phyloP scores from a whole-genome alignment of 2,888 invertebrate genomes.

The Harpagoxenus sublaevis region DNA sequence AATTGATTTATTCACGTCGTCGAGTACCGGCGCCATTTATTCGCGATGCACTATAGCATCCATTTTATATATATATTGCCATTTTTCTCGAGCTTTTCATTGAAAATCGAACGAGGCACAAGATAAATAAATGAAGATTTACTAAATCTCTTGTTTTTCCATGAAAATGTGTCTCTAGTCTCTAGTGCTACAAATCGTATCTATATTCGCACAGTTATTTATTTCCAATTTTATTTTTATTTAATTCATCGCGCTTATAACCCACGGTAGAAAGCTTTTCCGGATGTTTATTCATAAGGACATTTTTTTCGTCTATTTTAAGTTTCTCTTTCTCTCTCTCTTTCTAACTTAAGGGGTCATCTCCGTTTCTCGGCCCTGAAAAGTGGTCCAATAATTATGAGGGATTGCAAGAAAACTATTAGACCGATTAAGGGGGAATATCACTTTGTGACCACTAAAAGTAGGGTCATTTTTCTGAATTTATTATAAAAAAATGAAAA shows the following conservation, averaged over 20 bases:
- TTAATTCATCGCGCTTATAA: background rate
- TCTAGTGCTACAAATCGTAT: background rate
- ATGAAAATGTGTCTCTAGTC: background rate
- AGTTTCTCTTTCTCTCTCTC: background rate
- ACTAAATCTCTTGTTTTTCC: background rate
- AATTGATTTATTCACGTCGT: slow-evolving; percentile 71
- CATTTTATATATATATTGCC: slow-evolving; percentile 24
- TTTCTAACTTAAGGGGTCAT: background rate
- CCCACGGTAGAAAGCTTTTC: background rate
- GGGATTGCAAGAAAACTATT: too few species aligned
- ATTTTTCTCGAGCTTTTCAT: slow-evolving; percentile 26
- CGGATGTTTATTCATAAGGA: background rate
- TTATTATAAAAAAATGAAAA: too few species aligned
- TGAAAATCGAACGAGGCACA: slow-evolving; percentile 8
- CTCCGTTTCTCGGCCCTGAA: too few species aligned
- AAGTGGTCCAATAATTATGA: too few species aligned
- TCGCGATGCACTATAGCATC: slow-evolving; percentile 30
- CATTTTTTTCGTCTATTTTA: background rate
- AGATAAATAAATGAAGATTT: slow-evolving; percentile 17
- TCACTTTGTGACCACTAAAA: too few species aligned
- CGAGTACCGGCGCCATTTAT: slow-evolving; percentile 57
- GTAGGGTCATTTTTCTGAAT: too few species aligned
- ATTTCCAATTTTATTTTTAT: background rate
- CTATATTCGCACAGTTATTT: background rate
- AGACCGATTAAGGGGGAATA: too few species aligned